phyloP scores from a whole-genome alignment of 2,888 invertebrate species.

The Osmoderma eremita region DNA sequence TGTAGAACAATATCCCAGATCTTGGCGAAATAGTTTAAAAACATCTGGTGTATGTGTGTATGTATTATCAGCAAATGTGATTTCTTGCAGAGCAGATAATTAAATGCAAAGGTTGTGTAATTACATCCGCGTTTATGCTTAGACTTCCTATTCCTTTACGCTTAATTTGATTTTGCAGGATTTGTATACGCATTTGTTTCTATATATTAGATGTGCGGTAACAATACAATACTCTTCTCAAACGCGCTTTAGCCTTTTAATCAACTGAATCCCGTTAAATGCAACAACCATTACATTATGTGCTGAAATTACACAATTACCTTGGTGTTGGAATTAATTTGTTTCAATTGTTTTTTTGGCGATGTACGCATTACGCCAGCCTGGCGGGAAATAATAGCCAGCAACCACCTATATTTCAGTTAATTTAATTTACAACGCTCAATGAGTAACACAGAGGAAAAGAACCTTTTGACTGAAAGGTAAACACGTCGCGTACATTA shows the following conservation, averaged over 20 bases:
- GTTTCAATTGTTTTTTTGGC: conserved; percentile 52
- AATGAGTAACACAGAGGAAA: conserved; percentile 20
- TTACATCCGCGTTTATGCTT: neutral
- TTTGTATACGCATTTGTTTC: neutral
- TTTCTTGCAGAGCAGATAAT: no score
- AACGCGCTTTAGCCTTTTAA: conserved; percentile 44
- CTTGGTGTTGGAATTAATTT: conserved; percentile 49
- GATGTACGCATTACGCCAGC: conserved; percentile 41
- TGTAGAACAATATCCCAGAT: no score
- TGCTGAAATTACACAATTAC: conserved; percentile 48
- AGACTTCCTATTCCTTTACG: no score
- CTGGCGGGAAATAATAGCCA: conserved; percentile 41
- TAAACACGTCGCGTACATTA: conserved; percentile 11
- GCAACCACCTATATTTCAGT: conserved; percentile 40
- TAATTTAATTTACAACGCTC: conserved; percentile 48
- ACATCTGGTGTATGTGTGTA: no score
- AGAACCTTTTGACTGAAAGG: conserved; percentile 42
- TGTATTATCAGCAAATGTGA: no score
- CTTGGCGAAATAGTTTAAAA: no score
- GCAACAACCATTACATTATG: conserved; percentile 45
- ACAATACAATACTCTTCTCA: conserved; percentile 21
- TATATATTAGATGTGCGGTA: neutral
- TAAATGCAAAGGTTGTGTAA: neutral
- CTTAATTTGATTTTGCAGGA: no score
- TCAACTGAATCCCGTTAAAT: conserved; percentile 48